Base-by-base conservation (phyloP, 1,140 invertebrate genomes). In the Anagrus nilaparvatae region DNA sequence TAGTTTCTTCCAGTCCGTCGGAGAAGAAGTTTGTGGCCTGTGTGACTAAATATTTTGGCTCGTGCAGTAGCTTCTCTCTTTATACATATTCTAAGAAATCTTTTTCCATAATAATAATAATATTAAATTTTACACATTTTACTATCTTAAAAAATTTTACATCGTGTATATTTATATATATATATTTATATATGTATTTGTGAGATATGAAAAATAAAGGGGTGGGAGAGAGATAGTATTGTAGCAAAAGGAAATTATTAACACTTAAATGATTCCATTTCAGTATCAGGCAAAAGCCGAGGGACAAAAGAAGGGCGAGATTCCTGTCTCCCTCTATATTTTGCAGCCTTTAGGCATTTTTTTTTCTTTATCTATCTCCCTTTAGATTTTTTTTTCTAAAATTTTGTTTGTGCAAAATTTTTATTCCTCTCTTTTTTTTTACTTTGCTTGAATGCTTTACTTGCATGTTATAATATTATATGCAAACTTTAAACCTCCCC, bases 221-320 rank as follows among this genome's bases (percentile, higher is more conserved):
- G 47, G 45, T 35, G 49, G 44, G 43, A 39, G 44, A 41, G 37
- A 41, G 40, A 42, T 17, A 12, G 29, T 23, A 38, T n/a, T 14
- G 21, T 50, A 55, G 53, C 60, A 61, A 68, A 69, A 69, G 67
- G 63, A 70, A 69, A 72, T 72, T 72, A 71, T 65, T 72, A 61
- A 70, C 68, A 66, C 66, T 70, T 61, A 67, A 71, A 68, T 67
- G 68, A 71, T 63, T 70, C 67, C 65, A 70, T 71, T 71, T 70
- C 67, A 69, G 68, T 69, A 69, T 68, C 66, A 60, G 65, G 50
- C 62, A 23, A 31, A 27, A 34, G 20, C 48, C 61, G 54, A 65
- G 64, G 65, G 64, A 69, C 67, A 69, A 70, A 71, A 71, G 65
- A 68, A 67, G 60, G 65, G 65, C 59, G 65, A 65, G 65, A 65